Conservation (phyloP, 2,797 vertebrate species). For the Natrix natrix region DNA sequence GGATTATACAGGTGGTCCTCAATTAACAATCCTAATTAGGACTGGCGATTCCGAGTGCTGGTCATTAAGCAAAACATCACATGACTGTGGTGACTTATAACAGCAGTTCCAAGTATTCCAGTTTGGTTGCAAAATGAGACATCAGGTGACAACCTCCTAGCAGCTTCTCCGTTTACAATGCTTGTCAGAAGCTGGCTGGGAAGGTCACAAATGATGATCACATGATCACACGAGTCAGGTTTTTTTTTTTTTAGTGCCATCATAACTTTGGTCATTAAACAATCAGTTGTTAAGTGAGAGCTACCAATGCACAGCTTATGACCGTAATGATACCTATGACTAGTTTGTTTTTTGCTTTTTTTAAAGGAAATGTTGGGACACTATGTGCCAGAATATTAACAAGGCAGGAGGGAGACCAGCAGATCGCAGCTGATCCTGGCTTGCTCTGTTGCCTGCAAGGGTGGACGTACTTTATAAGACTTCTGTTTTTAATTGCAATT, state of each 20-base stretch:
- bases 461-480: not conserved
- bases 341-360: not conserved
- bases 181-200: not conserved
- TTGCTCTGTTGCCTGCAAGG: not conserved
- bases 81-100: not conserved
- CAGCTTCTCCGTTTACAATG: not conserved
- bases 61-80: not conserved
- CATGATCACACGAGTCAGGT: not conserved
- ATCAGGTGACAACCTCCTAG: not conserved
- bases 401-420: not conserved
- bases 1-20: not conserved
- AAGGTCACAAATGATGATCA: not conserved
- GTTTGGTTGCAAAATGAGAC: not conserved
- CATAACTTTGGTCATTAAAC: not conserved
- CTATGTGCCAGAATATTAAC: not conserved
- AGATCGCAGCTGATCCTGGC: not conserved
- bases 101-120: not conserved
- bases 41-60: not conserved
- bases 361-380: not conserved
- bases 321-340: not conserved
- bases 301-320: not conserved
- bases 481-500: not conserved
- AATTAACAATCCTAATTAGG: not conserved
- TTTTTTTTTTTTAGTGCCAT: not conserved
- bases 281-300: not conserved